Percentiles rank a stretch among this genome's conserved stretches.
Conservation (phyloP, 2,797 vertebrate species). For the Semaprochilodus insignis region DNA sequence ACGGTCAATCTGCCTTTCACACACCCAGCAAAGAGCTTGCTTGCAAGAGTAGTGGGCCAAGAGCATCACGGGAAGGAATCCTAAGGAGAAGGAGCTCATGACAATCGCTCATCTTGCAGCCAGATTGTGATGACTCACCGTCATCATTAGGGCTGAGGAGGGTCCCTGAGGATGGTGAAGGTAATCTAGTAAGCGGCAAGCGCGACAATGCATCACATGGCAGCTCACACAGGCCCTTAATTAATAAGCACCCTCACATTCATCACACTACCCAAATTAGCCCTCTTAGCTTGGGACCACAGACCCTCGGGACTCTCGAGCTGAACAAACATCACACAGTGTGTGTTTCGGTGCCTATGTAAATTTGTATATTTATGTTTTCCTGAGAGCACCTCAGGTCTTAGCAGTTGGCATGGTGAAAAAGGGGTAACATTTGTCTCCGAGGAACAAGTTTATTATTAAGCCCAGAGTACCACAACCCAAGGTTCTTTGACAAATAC, state of each 20-base stretch:
- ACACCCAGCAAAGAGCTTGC: not conserved
- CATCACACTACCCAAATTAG: conserved; percentile 56
- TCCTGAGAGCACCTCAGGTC: not conserved
- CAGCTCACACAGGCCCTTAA: conserved; percentile 3
- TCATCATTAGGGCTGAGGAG: conserved; percentile 31
- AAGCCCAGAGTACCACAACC: not conserved
- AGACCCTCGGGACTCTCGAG: conserved; percentile 10
- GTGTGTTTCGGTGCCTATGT: conserved; percentile 35
- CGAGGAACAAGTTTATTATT: too few relatives aligned
- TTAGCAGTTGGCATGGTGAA: too few relatives aligned
- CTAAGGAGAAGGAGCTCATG: not conserved
- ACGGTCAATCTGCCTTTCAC: conserved; percentile 2
- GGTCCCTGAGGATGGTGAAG: conserved; percentile 20
- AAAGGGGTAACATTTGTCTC: too few relatives aligned
- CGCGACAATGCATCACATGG: conserved; percentile 41
- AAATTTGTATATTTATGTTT: not conserved
- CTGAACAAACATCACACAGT: conserved; percentile 23
- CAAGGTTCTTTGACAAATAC: not conserved
- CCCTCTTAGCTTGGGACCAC: conserved; percentile 24
- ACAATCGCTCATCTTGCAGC: conserved; percentile 38
- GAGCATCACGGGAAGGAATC: conserved; percentile 25
- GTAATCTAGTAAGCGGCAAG: conserved; percentile 35
- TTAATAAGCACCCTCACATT: conserved; percentile 50
- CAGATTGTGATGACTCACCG: conserved; percentile 36
- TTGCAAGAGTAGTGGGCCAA: conserved; percentile 12